These are phyloP conservation scores for Rhabdomys pumilio DNA, from an alignment of 2,797 vertebrate species.

Conservation along the genomic window DNA sequence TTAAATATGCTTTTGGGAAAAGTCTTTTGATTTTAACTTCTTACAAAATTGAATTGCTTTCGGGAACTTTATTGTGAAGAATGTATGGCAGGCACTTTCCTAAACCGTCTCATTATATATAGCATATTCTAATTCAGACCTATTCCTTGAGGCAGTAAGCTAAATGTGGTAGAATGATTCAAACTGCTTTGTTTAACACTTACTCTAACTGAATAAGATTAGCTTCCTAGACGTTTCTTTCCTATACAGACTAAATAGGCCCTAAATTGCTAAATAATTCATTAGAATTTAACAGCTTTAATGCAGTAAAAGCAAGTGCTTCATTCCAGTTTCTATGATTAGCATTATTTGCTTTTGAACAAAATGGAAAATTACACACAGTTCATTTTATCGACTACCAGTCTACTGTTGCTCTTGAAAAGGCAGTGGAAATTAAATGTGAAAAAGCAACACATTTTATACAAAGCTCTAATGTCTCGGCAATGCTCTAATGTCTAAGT, in stretches of 20 bases:
- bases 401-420: slow-evolving; percentile 25
- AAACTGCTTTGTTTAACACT: slow-evolving; percentile 61
- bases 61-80: slow-evolving; percentile 6
- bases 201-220: slow-evolving; percentile 52
- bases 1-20: slow-evolving; percentile 10
- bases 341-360: slow-evolving; percentile 60
- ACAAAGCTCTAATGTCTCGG: slow-evolving; percentile 55
- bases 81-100: background rate
- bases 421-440: slow-evolving; percentile 59
- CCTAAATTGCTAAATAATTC: slow-evolving; percentile 76
- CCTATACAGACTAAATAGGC: background rate
- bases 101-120: background rate
- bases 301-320: slow-evolving; percentile 62
- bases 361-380: slow-evolving; percentile 61
- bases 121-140: background rate
- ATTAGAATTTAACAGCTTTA: slow-evolving; percentile 60
- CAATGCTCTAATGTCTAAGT: slow-evolving; percentile 49
- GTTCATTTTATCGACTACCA: slow-evolving; percentile 19
- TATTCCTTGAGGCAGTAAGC: background rate
- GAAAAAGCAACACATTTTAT: slow-evolving; percentile 20
- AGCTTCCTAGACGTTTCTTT: slow-evolving; percentile 12
- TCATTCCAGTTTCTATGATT: slow-evolving; percentile 61
- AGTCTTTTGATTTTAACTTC: slow-evolving; percentile 37
- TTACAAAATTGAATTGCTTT: slow-evolving; percentile 58
- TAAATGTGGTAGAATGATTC: slow-evolving; percentile 68